phyloP scores from a whole-genome alignment of 2,113 vertebrate species.

The human region DNA sequence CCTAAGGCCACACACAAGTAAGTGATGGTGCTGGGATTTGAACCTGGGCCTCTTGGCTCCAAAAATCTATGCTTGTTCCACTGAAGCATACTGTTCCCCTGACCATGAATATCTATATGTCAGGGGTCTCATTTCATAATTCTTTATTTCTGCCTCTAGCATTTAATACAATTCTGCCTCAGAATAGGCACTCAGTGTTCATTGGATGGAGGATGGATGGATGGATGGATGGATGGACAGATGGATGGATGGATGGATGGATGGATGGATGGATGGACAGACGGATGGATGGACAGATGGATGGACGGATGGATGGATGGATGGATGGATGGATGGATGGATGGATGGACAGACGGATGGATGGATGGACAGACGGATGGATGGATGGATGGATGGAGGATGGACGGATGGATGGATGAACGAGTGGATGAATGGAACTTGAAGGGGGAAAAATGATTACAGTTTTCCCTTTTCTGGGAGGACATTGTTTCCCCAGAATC shows the following conservation, averaged over 20 bases:
- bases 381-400: fast-evolving
- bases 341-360: fast-evolving
- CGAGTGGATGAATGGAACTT: fast-evolving
- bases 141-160: neutral
- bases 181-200: neutral
- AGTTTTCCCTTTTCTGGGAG: neutral
- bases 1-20: neutral
- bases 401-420: too few relatives aligned
- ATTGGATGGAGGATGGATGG: neutral
- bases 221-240: fast-evolving
- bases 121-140: neutral
- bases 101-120: neutral
- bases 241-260: fast-evolving
- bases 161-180: neutral
- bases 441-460: neutral
- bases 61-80: neutral
- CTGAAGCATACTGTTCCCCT: neutral
- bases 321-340: neutral
- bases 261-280: too few relatives aligned
- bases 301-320: too few relatives aligned
- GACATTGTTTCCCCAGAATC: neutral
- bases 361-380: fast-evolving
- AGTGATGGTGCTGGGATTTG: neutral
- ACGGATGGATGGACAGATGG: too few relatives aligned
- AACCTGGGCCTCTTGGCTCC: neutral